These are phyloP conservation scores for Thomomys bottae DNA, from an alignment of 2,113 vertebrate genomes.

Conservation along the genomic window DNA sequence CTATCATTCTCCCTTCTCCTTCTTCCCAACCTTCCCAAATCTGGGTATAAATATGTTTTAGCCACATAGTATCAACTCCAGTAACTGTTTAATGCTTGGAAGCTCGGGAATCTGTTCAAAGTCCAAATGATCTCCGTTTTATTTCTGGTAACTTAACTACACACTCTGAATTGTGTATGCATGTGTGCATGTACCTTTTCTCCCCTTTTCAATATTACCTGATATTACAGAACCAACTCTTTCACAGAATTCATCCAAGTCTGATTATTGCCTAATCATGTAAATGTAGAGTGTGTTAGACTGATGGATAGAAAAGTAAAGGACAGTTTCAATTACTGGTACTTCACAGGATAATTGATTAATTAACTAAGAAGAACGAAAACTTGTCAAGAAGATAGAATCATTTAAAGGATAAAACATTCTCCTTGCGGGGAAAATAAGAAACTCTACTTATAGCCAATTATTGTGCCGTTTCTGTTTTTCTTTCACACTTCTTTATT, in stretches of 20 bases:
- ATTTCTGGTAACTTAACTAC: background rate
- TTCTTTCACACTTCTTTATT: background rate
- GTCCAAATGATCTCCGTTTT: background rate
- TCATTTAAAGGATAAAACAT: conserved; percentile 32
- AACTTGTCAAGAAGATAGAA: background rate
- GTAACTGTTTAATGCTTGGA: background rate
- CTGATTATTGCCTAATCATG: background rate
- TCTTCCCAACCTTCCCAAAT: no score
- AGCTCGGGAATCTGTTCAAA: background rate
- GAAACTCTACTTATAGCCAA: background rate
- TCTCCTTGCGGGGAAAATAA: conserved; percentile 42
- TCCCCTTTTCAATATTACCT: background rate
- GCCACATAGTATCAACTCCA: background rate
- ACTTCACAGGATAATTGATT: background rate
- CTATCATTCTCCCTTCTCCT: no score
- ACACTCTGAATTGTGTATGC: background rate
- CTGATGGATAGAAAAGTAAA: background rate
- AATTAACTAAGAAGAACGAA: background rate
- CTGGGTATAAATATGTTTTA: background rate
- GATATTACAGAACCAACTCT: background rate
- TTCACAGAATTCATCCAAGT: background rate
- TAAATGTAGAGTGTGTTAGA: background rate
- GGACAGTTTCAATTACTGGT: background rate
- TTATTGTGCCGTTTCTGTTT: conserved; percentile 63
- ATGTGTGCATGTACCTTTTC: background rate